Base-by-base conservation (phyloP, 2,888 invertebrate species). In the Tiliacea aurago region DNA sequence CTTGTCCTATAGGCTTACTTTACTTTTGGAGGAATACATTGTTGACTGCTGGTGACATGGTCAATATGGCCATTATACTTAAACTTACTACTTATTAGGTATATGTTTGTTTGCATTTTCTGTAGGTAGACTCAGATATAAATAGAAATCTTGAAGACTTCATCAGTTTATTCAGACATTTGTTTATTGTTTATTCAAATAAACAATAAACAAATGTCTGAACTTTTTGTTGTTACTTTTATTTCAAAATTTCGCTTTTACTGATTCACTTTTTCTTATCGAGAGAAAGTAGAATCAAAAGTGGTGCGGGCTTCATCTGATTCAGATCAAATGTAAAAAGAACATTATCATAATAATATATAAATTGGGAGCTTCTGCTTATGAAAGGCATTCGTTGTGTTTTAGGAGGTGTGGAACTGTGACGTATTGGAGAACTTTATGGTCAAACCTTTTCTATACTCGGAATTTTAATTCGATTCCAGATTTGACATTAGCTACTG, bases 231-330 rank as follows among this genome's bases (percentile, higher is more conserved):
- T 47, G 23, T 23, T 65, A 55, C 59, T 64, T 49, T 55, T 65
- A 45, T 72, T 53, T 53, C 2, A 62, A 7, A 45, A 74, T 68
- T 68, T 61, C 49, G 68, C 45, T 81, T 80, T 66, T 62, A 33
- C 23, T 61, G 33, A 61, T 80, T 63, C 59, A 55, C 64, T 68
- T 81, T 74, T 75, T 67, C 43, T 23, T 65, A 9, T 49, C 37
- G 7, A 65, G 78, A 81, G 76, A 81, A 78, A 76, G 81, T 76
- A 51, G 59, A 64, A 51, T 49, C 51, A 55, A 20, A 59, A 68
- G 33, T 51, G 56, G 28, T 18, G 37, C n/a, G 75, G 47, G 33
- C 56, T 66, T 80, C 58, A 75, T 61, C 55, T 75, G 23, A 68
- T 56, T 55, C 53, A 68, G 47, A 13, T 61, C 51, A 64, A n/a